These are phyloP conservation scores for Hypotaenidia philippensis DNA, from an alignment of 2,797 vertebrate genomes.

Conservation along the genomic window DNA sequence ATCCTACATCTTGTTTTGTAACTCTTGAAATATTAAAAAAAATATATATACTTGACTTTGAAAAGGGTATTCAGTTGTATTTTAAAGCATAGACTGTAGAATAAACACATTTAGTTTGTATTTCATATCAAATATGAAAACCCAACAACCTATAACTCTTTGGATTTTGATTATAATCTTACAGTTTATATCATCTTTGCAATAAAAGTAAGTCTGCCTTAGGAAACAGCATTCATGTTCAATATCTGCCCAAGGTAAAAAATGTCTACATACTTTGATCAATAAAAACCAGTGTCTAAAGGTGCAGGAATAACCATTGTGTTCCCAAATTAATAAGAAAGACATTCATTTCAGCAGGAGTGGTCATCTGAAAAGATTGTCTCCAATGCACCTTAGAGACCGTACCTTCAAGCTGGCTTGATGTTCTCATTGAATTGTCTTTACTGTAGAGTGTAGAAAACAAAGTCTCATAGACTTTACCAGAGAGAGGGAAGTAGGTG, in stretches of 20 bases:
- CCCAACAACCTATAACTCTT: background rate
- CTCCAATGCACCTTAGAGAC: conserved; percentile 5
- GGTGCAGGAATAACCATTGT: background rate
- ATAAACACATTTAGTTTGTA: background rate
- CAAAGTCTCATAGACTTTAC: conserved; percentile 1
- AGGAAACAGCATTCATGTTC: background rate
- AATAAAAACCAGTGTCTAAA: conserved; percentile 26
- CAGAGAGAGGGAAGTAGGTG: background rate
- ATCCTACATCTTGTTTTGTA: background rate
- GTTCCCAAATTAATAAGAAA: conserved; percentile 43
- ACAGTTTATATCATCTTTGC: background rate
- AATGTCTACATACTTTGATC: background rate
- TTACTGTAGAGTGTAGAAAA: conserved; percentile 13
- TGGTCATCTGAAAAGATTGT: background rate
- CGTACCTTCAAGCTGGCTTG: conserved; percentile 6
- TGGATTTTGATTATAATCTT: conserved; percentile 18
- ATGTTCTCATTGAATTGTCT: conserved; percentile 47
- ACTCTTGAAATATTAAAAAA: background rate
- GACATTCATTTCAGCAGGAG: background rate
- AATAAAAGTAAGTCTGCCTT: conserved; percentile 12
- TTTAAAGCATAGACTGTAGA: background rate
- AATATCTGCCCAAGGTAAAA: background rate
- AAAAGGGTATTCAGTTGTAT: background rate
- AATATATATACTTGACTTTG: background rate
- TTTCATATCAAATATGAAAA: background rate